Percentiles rank a stretch among this genome's conserved stretches.
phyloP scores from a whole-genome alignment of 1,140 invertebrate genomes.

The Drosophila pseudoananassae region DNA sequence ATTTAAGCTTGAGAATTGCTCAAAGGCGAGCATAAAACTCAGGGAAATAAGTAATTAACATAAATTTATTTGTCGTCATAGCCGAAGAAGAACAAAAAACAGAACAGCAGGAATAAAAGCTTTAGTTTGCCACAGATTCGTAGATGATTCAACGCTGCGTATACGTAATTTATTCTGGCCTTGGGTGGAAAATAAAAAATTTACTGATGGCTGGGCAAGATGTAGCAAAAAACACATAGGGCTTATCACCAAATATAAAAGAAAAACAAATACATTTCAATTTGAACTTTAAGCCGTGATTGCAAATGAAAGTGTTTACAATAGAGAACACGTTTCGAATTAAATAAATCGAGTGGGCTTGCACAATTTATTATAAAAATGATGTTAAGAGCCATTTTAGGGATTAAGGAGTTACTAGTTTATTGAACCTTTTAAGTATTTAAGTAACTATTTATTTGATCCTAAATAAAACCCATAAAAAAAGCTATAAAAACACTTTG shows the following conservation, averaged over 20 bases:
- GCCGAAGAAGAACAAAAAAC: slow-evolving; percentile 3
- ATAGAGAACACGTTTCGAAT: slow-evolving; percentile 18
- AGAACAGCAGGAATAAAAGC: not conserved
- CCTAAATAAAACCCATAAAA: not conserved
- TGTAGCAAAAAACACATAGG: slow-evolving; percentile 1
- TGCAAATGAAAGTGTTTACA: slow-evolving; percentile 23
- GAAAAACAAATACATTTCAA: slow-evolving; percentile 4
- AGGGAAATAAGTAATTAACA: slow-evolving; percentile 56
- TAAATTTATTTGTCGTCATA: slow-evolving; percentile 38
- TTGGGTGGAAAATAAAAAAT: slow-evolving; percentile 7
- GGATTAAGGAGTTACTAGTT: too few species aligned
- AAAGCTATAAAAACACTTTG: slow-evolving; percentile 11
- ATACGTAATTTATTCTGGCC: slow-evolving; percentile 25
- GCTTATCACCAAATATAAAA: slow-evolving; percentile 27
- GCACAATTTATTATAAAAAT: not conserved
- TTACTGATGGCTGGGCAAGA: not conserved
- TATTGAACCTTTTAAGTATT: too few species aligned
- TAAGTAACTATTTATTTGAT: not conserved
- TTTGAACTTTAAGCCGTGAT: slow-evolving; percentile 40
- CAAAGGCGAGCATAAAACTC: slow-evolving; percentile 25
- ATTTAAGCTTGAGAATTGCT: slow-evolving; percentile 24
- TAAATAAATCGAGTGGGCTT: slow-evolving; percentile 1
- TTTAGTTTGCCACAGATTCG: not conserved
- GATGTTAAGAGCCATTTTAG: too few species aligned
- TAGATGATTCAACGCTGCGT: slow-evolving; percentile 54